Evolutionary conservation across 2,113 vertebrate genomes (phyloP), one percentile per base, ranked within the genome.

Genomic region (Dunckerocampus dactyliophorus): DNA sequence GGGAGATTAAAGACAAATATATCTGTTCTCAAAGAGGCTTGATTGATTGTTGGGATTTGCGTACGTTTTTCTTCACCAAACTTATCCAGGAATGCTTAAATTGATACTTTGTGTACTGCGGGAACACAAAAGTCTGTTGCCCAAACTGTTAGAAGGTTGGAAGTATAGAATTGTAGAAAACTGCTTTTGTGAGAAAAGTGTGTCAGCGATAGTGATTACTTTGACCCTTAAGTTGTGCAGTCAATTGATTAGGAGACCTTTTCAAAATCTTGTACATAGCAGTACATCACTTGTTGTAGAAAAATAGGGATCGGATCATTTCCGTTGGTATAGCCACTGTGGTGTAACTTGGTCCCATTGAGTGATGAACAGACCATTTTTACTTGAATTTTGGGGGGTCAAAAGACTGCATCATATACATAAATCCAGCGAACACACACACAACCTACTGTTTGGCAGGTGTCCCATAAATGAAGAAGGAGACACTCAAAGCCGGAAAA

Each of bases 401-500:
- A 59, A 24, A 60, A 28, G 17, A 47, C 8, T 12, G 22, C 20
- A 58, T 58, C 14, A 31, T 10, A 34, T 15, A 56, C 22, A 21
- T 19, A 43, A 20, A 3, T 43, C 39, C 39, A 13, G 0, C 12
- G 13, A 6, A 43, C 39, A 43, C 39, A 43, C 39, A 43, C 39
- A 43, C 39, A 43, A 14, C 39, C 39, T 12, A 43, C 39, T 43
- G 39, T 14, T 43, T 13, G 3, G 12, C 39, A 79, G 76, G 71
- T 79, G 69, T 71, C 73, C 70, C 61, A 63, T 28, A 14, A 54
- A 52, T 53, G 79, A 66, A 72, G 47, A 59, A 64, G 88, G 89
- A 89, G 92, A 90, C 81, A 90, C 72, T 67, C 49, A 21, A 72
- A 69, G 63, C 55, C 57, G 88, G 91, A 92, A 85, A 83, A 76